Evolutionary conservation across 2,113 vertebrate species (phyloP).

Genomic region (human (Homo sapiens)): DNA sequence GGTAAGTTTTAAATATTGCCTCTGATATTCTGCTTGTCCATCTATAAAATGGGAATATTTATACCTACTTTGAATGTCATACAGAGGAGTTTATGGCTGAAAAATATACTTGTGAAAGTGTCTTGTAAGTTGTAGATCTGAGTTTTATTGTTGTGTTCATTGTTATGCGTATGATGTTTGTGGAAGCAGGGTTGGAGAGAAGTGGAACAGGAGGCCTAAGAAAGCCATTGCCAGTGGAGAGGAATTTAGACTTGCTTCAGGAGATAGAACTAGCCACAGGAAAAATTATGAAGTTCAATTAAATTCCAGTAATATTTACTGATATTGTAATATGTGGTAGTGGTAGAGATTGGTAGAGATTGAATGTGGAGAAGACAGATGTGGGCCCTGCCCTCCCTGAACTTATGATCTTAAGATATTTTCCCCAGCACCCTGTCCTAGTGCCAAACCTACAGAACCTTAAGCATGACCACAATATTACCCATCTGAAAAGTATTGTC

Average conservation of each 20-base stretch:
- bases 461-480: not conserved
- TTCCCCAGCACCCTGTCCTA: not conserved
- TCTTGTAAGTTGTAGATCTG: not conserved
- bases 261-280: not conserved
- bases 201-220: not conserved
- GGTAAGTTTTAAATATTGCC: not conserved
- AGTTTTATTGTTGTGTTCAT: not conserved
- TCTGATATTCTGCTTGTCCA: slow-evolving; percentile 21
- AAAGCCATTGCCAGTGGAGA: not conserved
- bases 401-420: not conserved
- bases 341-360: not conserved
- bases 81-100: not conserved
- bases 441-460: not conserved
- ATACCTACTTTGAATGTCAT: not conserved
- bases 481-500: not conserved
- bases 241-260: not conserved
- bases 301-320: not conserved
- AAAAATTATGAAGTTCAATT: not conserved
- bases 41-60: not conserved
- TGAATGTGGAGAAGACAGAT: not conserved
- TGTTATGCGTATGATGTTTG: not conserved
- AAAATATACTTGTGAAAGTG: not conserved
- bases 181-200: not conserved
- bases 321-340: not conserved
- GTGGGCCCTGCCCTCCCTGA: not conserved